phyloP scores from a whole-genome alignment of 1,140 invertebrate genomes.

The Saccostrea glomerata region DNA sequence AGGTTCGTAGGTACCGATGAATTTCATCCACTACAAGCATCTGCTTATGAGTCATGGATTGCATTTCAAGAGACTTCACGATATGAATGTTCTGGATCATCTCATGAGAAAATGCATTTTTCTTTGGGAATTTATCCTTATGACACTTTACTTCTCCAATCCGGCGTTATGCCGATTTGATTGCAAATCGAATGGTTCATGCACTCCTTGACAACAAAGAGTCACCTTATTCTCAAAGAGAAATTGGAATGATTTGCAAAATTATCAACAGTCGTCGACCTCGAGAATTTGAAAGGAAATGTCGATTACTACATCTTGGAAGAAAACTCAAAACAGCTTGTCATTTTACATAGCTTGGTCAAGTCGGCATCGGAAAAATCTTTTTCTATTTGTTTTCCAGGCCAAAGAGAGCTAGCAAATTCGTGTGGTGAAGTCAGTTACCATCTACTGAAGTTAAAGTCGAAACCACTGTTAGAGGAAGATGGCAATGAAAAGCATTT shows the following conservation, averaged over 20 bases:
- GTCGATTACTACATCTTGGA: slow-evolving; percentile 49
- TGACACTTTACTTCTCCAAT: slow-evolving; percentile 62
- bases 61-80: slow-evolving; percentile 55
- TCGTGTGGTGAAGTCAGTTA: slow-evolving; percentile 43
- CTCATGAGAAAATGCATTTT: slow-evolving; percentile 49
- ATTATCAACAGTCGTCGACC: slow-evolving; percentile 54
- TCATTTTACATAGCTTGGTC: slow-evolving; percentile 49
- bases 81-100: slow-evolving; percentile 56
- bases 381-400: slow-evolving; percentile 50
- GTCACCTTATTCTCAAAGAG: slow-evolving; percentile 50
- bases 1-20: slow-evolving; percentile 49
- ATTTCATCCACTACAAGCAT: slow-evolving; percentile 53
- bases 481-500: not conserved
- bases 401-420: slow-evolving; percentile 45
- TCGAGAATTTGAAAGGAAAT: slow-evolving; percentile 57
- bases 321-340: slow-evolving; percentile 46
- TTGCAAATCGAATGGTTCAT: slow-evolving; percentile 55
- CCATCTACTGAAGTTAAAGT: slow-evolving; percentile 44
- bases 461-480: not conserved
- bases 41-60: slow-evolving; percentile 54
- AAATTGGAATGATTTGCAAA: slow-evolving; percentile 53
- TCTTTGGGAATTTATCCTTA: slow-evolving; percentile 55
- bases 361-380: slow-evolving; percentile 47
- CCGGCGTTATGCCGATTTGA: slow-evolving; percentile 56
- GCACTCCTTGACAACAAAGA: slow-evolving; percentile 38